Base-by-base conservation (phyloP, 2,888 invertebrate species). In the Tetropium fuscum region DNA sequence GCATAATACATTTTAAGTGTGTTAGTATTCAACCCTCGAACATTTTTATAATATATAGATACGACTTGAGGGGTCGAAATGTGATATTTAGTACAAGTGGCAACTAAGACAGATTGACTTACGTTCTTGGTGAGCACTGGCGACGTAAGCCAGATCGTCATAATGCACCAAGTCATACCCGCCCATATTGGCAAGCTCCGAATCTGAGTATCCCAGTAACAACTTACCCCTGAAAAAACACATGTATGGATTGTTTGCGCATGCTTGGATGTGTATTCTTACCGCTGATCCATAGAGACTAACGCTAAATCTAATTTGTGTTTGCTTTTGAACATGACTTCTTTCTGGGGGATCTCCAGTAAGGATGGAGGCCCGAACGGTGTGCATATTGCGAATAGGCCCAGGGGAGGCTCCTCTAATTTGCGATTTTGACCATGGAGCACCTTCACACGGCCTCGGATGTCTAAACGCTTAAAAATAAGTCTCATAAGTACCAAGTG, bases 321-420 rank as follows among this genome's bases (percentile, higher is more conserved):
- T 84, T 99, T 99, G 81, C 97, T 97, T 84, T 99, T 99, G 85
- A 99, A 97, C 92, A 99, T 98, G 73, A 98, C 94, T 84, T 99
- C 99, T 81, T 98, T 97, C 79, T 98, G 96, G 2, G 98, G 97
- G 69, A 97, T 94, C 82, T 99, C 99, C 56, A 98, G 86, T 48
- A 98, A 84, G 56, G 97, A 97, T 15, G 99, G 97, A 8, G 99
- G 99, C 0, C 99, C 99, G 78, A 99, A 99, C 0, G 99, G 99
- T 2, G 98, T 98, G 83, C 99, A 99, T 55, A 98, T 92, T 63
- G 98, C 98, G 78, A 98, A 98, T 49, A 99, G 84, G 1, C 96
- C 98, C 78, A 98, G 79, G 0, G 97, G 97, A 1, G 97, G 95
- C 72, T 95, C 95, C 80, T 95, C 95, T 2, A 93, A 93, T 82